Evolutionary conservation across 2,113 vertebrate genomes (phyloP).

Genomic region (Ochotona princeps): DNA sequence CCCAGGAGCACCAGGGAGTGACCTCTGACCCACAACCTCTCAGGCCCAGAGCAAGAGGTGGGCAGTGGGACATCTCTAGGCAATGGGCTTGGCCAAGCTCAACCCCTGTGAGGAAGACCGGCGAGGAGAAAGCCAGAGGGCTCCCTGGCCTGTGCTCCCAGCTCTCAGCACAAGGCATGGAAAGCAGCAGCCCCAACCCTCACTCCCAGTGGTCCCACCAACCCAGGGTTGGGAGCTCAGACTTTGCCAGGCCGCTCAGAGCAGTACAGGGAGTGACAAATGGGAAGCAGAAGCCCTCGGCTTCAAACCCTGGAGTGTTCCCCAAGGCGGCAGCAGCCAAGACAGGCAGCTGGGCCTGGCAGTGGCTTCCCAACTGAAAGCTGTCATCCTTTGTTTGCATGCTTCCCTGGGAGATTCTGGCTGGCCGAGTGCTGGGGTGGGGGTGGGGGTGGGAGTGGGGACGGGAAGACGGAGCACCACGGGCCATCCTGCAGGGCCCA

Average conservation of each 20-base stretch:
- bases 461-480: too few relatives aligned
- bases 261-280: constrained; percentile 17
- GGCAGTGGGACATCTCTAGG: background rate
- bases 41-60: background rate
- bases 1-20: background rate
- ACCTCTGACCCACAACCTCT: background rate
- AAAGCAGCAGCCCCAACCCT: background rate
- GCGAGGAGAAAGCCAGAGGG: background rate
- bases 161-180: background rate
- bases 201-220: constrained; percentile 36
- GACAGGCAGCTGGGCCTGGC: background rate
- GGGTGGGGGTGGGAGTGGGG: background rate
- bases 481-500: background rate
- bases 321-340: background rate
- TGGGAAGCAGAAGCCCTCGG: background rate
- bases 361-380: background rate
- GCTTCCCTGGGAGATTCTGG: background rate
- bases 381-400: background rate
- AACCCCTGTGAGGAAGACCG: background rate
- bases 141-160: too few relatives aligned
- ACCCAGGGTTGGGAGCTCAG: background rate
- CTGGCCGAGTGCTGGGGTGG: too few relatives aligned
- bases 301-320: constrained; percentile 36
- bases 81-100: background rate
- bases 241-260: constrained; percentile 52